Evolutionary conservation across 2,113 vertebrate species (phyloP).

Genomic region (Lepidothrix coronata): DNA sequence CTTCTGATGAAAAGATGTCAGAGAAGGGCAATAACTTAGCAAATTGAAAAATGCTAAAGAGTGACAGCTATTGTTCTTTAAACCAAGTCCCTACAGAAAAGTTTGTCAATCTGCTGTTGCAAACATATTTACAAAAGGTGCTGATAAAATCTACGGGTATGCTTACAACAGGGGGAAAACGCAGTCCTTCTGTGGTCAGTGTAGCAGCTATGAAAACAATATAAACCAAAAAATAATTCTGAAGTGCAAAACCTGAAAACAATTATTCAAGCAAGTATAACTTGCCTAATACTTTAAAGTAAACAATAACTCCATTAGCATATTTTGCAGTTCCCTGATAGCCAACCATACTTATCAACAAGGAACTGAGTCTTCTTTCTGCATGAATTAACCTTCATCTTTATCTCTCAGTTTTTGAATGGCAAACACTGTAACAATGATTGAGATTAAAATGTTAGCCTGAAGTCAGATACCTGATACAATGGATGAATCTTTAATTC

Average conservation of each 20-base stretch:
- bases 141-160: neutral
- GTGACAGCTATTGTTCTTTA: neutral
- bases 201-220: neutral
- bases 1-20: neutral
- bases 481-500: slow-evolving; percentile 56
- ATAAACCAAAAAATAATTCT: neutral
- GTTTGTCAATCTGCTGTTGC: neutral
- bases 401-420: slow-evolving; percentile 35
- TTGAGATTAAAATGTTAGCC: slow-evolving; percentile 53
- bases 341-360: neutral
- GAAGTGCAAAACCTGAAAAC: neutral
- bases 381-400: slow-evolving; percentile 48
- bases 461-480: slow-evolving; percentile 54
- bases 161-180: neutral
- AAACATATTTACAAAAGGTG: neutral
- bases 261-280: neutral
- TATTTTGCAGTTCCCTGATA: neutral
- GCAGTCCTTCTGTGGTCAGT: neutral
- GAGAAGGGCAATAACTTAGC: neutral
- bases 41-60: neutral
- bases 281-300: neutral
- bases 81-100: neutral
- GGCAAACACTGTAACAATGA: slow-evolving; percentile 19
- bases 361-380: neutral
- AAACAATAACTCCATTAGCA: neutral